These are phyloP conservation scores for Acomys russatus DNA, from an alignment of 2,797 vertebrate genomes.

Conservation along the genomic window DNA sequence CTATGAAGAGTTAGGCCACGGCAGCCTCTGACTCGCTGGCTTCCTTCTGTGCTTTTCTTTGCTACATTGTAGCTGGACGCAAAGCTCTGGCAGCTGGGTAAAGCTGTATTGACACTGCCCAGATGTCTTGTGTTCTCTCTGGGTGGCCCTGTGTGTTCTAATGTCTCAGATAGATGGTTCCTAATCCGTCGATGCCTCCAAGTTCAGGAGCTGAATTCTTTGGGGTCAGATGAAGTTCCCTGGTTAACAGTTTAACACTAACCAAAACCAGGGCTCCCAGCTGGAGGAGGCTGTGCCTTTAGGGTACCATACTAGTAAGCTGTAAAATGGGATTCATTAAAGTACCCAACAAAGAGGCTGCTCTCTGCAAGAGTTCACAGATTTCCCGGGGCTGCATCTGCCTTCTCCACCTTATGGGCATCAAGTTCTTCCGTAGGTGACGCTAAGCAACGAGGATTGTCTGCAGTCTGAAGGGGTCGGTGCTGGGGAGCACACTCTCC, in stretches of 20 bases:
- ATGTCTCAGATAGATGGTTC: background rate
- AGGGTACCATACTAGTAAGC: background rate
- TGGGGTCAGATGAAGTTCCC: slow-evolving; percentile 24
- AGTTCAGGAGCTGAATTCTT: slow-evolving; percentile 63
- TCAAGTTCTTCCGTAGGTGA: background rate
- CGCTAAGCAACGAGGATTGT: background rate
- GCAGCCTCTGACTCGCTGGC: no score
- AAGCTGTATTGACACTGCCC: background rate
- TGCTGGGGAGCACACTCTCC: background rate
- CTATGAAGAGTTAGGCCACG: background rate
- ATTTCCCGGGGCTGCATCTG: background rate
- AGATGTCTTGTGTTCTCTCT: background rate
- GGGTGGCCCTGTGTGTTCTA: background rate
- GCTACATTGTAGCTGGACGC: background rate
- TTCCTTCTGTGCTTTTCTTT: background rate
- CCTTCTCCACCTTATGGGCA: background rate
- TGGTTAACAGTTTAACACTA: background rate
- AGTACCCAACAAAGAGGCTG: background rate
- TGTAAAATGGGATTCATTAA: background rate
- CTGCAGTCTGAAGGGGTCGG: background rate
- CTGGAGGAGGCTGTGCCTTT: background rate
- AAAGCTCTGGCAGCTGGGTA: background rate
- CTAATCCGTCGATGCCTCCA: background rate
- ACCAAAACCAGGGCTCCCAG: background rate
- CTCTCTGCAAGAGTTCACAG: background rate